These are phyloP conservation scores for Todiramphus chloris DNA, from an alignment of 2,113 vertebrate species.

Conservation along the genomic window DNA sequence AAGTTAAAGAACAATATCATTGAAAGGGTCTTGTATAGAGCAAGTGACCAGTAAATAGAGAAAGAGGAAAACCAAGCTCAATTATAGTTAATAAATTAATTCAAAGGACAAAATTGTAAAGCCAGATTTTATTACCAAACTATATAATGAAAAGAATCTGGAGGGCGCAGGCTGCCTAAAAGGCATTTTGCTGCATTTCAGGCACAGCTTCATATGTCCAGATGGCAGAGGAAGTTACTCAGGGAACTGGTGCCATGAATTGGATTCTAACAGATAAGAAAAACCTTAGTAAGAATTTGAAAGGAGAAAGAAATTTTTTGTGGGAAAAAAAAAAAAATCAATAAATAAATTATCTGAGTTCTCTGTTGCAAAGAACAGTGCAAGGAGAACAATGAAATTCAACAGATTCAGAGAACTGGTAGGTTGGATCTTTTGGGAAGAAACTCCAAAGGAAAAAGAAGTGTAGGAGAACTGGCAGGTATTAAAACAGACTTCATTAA, in stretches of 20 bases:
- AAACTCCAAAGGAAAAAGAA: not conserved
- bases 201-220: not conserved
- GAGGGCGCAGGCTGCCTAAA: not conserved
- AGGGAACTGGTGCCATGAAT: not conserved
- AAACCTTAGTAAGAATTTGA: not conserved
- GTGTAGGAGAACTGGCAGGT: not conserved
- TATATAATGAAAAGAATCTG: not conserved
- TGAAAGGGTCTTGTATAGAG: not conserved
- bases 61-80: not conserved
- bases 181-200: not conserved
- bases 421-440: not conserved
- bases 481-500: not conserved
- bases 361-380: not conserved
- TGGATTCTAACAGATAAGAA: not conserved
- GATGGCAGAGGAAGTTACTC: not conserved
- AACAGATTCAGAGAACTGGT: not conserved
- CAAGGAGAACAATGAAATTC: not conserved
- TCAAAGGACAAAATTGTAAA: not conserved
- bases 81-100: not conserved
- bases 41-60: not conserved
- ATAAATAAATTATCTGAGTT: not conserved
- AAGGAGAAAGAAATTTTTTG: not conserved
- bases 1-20: not conserved
- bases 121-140: not conserved
- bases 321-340: not conserved